Conservation (phyloP, 2,888 invertebrate genomes). For the Trissonchulus latispiculum region DNA sequence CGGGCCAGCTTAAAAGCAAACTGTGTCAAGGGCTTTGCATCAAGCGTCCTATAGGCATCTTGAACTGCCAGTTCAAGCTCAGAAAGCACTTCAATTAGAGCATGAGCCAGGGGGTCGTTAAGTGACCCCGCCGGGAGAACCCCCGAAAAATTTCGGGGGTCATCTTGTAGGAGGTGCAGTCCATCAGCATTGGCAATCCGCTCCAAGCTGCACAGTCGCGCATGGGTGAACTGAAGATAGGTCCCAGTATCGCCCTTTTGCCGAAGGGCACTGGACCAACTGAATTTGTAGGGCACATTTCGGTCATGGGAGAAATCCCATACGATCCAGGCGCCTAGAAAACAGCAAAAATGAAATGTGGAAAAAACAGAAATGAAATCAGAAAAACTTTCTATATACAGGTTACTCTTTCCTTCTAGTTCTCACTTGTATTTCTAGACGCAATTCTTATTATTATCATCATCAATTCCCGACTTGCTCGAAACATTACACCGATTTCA, state of each 20-base stretch:
- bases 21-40: not conserved
- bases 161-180: not conserved
- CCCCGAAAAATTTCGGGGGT: too few relatives aligned
- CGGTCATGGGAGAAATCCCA: slow-evolving; percentile 73
- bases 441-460: too few relatives aligned
- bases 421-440: too few relatives aligned
- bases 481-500: too few relatives aligned
- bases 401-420: too few relatives aligned
- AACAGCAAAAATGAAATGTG: too few relatives aligned
- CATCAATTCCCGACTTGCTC: too few relatives aligned
- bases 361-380: too few relatives aligned
- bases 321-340: slow-evolving; percentile 69
- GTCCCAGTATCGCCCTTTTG: slow-evolving; percentile 66
- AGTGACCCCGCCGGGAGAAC: too few relatives aligned
- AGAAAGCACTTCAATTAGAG: not conserved
- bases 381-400: too few relatives aligned
- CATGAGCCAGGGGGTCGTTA: not conserved
- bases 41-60: not conserved
- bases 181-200: not conserved
- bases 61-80: not conserved
- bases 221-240: slow-evolving; percentile 82
- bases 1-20: slow-evolving; percentile 9
- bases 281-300: slow-evolving; percentile 62
- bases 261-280: slow-evolving; percentile 26
- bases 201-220: slow-evolving; percentile 59